Conservation (phyloP, 2,888 invertebrate genomes). For the Abscondita cerata region DNA sequence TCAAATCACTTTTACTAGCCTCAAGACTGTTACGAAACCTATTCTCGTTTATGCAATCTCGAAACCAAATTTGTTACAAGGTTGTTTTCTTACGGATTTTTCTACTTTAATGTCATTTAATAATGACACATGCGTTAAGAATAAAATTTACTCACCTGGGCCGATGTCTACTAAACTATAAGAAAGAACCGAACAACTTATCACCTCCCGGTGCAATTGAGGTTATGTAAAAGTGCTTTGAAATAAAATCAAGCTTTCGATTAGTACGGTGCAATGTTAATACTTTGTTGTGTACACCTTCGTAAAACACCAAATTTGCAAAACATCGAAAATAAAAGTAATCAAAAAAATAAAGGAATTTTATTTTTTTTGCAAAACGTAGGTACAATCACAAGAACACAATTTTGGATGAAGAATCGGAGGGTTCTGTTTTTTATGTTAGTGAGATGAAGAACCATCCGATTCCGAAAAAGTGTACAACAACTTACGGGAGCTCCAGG, state of each 20-base stretch:
- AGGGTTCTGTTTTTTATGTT: constrained; percentile 28
- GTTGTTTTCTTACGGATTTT: no score
- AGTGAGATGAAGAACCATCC: constrained; percentile 20
- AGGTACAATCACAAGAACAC: constrained; percentile 14
- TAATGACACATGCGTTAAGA: no score
- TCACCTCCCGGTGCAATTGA: no score
- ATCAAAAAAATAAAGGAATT: constrained; percentile 14
- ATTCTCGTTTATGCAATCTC: no score
- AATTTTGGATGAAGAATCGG: constrained; percentile 38
- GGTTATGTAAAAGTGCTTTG: constrained; percentile 1
- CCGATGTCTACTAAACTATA: no score
- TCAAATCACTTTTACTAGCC: no score
- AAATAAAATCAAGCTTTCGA: not conserved
- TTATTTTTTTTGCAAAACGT: constrained; percentile 7
- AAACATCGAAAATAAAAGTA: constrained; percentile 27
- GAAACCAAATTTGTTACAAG: no score
- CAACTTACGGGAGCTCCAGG: constrained; percentile 80
- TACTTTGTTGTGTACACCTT: constrained; percentile 42
- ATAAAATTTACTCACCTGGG: no score
- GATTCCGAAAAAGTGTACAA: constrained; percentile 45
- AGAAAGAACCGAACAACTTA: no score
- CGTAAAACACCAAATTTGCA: constrained; percentile 38
- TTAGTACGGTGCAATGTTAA: constrained; percentile 12
- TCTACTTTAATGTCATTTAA: no score
- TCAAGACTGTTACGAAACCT: no score